A percentile compares a stretch with the other conserved stretches of the same genome.
phyloP scores from a whole-genome alignment of 2,888 invertebrate genomes.

The Eueremaeus valkanovi region DNA sequence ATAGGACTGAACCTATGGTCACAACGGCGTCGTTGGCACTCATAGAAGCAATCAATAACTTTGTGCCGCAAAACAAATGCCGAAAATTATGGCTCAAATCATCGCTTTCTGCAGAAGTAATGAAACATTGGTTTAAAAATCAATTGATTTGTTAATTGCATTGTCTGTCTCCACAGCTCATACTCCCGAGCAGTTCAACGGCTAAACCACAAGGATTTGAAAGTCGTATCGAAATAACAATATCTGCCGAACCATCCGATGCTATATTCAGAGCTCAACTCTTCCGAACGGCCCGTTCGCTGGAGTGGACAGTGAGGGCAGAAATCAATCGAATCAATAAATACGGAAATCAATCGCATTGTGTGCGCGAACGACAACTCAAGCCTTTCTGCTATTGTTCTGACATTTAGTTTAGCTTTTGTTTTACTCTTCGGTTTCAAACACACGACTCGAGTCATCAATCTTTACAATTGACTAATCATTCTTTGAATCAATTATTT shows the following conservation, averaged over 20 bases:
- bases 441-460: not conserved
- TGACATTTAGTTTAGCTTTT: not conserved
- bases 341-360: conserved; percentile 53
- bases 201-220: conserved; percentile 30
- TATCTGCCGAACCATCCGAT: conserved; percentile 29
- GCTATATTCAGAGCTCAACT: conserved; percentile 36
- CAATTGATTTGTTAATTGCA: not conserved
- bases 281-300: conserved; percentile 24
- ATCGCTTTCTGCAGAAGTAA: conserved; percentile 28
- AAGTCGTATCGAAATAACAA: conserved; percentile 34
- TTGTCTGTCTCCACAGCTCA: not conserved
- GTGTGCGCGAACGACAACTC: conserved; percentile 48
- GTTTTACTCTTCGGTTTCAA: not conserved
- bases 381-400: conserved; percentile 39
- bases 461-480: no score
- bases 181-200: conserved; percentile 37
- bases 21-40: conserved; percentile 14
- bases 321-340: conserved; percentile 56
- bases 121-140: not conserved
- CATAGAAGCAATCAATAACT: conserved; percentile 9
- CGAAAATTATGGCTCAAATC: conserved; percentile 2
- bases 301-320: conserved; percentile 28
- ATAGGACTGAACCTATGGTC: not conserved
- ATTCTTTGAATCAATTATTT: no score
- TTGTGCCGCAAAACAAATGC: conserved; percentile 15